Conservation (phyloP, 2,113 vertebrate genomes). For the Lophius piscatorius region DNA sequence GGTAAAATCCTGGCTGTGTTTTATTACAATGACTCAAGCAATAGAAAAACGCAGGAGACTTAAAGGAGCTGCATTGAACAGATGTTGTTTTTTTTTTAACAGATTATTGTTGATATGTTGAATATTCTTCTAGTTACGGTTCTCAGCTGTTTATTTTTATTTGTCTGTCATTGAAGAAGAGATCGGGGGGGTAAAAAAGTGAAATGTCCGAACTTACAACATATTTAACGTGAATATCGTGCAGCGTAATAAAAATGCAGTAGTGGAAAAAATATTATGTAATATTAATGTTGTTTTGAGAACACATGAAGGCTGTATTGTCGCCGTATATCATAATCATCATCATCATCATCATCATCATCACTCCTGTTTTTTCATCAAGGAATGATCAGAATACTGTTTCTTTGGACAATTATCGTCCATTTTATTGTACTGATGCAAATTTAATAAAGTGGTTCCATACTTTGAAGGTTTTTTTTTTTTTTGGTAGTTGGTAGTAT, state of each 20-base stretch:
- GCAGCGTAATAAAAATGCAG: conserved; percentile 27
- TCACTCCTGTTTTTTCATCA: conserved; percentile 40
- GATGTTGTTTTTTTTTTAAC: too few species aligned
- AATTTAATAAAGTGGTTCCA: conserved; percentile 66
- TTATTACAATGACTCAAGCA: too few species aligned
- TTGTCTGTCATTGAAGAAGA: not conserved
- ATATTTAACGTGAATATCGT: conserved; percentile 34
- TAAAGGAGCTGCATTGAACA: too few species aligned
- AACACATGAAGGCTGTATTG: conserved; percentile 31
- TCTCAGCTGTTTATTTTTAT: not conserved
- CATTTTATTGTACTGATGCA: conserved; percentile 28
- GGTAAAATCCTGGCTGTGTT: too few species aligned
- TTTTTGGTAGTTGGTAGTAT: too few species aligned
- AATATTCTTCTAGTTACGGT: not conserved
- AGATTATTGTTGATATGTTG: too few species aligned
- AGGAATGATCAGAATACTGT: conserved; percentile 70
- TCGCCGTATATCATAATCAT: too few species aligned
- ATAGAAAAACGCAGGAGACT: too few species aligned
- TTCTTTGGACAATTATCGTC: conserved; percentile 52
- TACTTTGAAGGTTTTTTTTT: conserved; percentile 36
- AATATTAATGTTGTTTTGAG: too few species aligned
- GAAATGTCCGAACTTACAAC: not conserved
- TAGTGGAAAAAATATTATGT: conserved; percentile 27
- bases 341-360: conserved; percentile 20
- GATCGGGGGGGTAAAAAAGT: not conserved